Conservation (phyloP, 1,140 invertebrate species). For the Drosophila insularis region DNA sequence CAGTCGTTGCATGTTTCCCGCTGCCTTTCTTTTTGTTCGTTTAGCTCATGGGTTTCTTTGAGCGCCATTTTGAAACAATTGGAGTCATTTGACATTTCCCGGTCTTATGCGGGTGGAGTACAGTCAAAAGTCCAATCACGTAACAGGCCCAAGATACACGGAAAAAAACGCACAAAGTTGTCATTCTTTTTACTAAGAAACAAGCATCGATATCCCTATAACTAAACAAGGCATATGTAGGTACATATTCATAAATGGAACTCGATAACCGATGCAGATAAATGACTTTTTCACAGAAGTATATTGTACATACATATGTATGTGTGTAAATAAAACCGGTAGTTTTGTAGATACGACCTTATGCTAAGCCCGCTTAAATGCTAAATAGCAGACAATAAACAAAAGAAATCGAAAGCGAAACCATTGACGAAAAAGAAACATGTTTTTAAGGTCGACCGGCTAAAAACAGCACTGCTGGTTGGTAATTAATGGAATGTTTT, state of each 20-base stretch:
- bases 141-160: slow-evolving; percentile 31
- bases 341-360: slow-evolving; percentile 51
- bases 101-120: slow-evolving; percentile 13
- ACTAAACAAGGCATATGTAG: background rate
- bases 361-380: slow-evolving; percentile 52
- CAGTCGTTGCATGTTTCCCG: slow-evolving; percentile 3
- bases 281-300: background rate
- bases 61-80: slow-evolving; percentile 19
- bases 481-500: slow-evolving; percentile 19
- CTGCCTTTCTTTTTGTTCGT: background rate
- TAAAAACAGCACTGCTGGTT: slow-evolving; percentile 35
- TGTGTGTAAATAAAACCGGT: slow-evolving; percentile 39
- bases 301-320: background rate
- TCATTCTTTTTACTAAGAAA: background rate
- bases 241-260: background rate
- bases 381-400: slow-evolving; percentile 35
- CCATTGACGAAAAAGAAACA: slow-evolving; percentile 48
- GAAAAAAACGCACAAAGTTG: background rate
- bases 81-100: slow-evolving; percentile 55
- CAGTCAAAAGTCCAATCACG: slow-evolving; percentile 39
- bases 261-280: slow-evolving; percentile 10
- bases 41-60: background rate
- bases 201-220: background rate
- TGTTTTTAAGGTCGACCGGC: slow-evolving; percentile 71
- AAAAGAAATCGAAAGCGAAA: slow-evolving; percentile 52